Base-by-base conservation (phyloP, 2,888 invertebrate species). In the Hirtodrosophila trivittata region DNA sequence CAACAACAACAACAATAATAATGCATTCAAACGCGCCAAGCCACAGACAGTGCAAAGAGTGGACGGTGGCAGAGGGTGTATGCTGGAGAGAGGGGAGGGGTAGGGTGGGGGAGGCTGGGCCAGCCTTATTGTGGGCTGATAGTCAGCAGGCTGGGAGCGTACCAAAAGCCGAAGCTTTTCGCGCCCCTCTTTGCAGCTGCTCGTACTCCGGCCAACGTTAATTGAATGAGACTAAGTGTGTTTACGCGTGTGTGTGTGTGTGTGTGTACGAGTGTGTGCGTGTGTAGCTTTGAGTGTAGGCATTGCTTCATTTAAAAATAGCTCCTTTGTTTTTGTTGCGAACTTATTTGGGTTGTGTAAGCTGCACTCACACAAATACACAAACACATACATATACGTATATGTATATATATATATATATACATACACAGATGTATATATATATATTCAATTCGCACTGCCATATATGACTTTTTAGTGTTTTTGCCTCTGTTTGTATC, bases 271-370 rank as follows among this genome's bases (percentile, higher is more conserved):
- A 37, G 30, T 43, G 18, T 41, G 41, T 43, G 33, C 14, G 41
- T 30, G 21, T 45, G 14, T 33, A 52, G 10, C n/a, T 49, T 30
- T 46, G 39, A 51, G 45, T 63, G 58, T 38, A 21, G 39, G 50
- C 64, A 74, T 69, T 57, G 70, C 75, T 72, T 75, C 49, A 75
- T 72, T 72, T 72, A 68, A 74, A 72, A 72, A 72, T 72, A 72
- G 64, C 54, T 66, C 42, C 74, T 56, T 72, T 74, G 75, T 74
- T 68, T 68, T 52, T 62, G 69, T 32, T 50, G 56, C 45, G 52
- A 37, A 47, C 51, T 49, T 56, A 56, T 56, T 74, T 55, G 63
- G 75, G 52, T 50, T 66, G 58, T 43, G 35, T 50, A 21, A 41
- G 35, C 26, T 50, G 45, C 43, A 49, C 57, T 52, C 25, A 12